phyloP scores from a whole-genome alignment of 2,113 vertebrate species.

The Pelusios castaneus region DNA sequence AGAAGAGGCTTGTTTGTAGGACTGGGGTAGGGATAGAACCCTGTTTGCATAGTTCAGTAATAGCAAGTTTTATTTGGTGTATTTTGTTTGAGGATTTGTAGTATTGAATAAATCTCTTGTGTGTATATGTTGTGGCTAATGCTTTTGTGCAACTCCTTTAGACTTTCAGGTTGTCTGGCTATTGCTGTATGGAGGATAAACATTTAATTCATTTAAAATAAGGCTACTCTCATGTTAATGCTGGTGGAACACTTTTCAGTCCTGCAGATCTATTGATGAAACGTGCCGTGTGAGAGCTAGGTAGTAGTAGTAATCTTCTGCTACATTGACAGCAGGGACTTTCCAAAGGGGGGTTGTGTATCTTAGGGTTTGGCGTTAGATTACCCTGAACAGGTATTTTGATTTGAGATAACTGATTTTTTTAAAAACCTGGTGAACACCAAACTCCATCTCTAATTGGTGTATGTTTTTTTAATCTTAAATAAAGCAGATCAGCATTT shows the following conservation, averaged over 20 bases:
- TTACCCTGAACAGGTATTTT: background rate
- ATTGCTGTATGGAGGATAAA: background rate
- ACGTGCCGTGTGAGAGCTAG: background rate
- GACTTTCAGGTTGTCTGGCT: background rate
- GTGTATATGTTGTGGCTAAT: background rate
- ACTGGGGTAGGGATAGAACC: background rate
- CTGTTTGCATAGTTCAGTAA: background rate
- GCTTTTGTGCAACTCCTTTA: background rate
- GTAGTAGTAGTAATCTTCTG: background rate
- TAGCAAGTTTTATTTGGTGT: background rate
- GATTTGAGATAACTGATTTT: background rate
- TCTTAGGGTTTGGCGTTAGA: fast-evolving
- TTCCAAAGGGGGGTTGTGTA: background rate
- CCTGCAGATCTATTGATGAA: background rate
- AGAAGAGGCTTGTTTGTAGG: background rate
- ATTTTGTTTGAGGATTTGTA: background rate
- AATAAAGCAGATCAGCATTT: fast-evolving
- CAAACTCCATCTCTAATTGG: background rate
- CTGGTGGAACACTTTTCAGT: background rate
- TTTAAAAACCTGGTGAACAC: fast-evolving
- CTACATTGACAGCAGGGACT: background rate
- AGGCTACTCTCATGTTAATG: background rate
- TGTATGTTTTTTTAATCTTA: background rate
- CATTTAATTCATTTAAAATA: background rate
- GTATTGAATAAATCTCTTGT: constrained; percentile 37